Percentiles rank a stretch among this genome's conserved stretches.
These are phyloP conservation scores for Scaptomyza cyrtandrae DNA, from an alignment of 2,888 invertebrate genomes.

Conservation along the genomic window DNA sequence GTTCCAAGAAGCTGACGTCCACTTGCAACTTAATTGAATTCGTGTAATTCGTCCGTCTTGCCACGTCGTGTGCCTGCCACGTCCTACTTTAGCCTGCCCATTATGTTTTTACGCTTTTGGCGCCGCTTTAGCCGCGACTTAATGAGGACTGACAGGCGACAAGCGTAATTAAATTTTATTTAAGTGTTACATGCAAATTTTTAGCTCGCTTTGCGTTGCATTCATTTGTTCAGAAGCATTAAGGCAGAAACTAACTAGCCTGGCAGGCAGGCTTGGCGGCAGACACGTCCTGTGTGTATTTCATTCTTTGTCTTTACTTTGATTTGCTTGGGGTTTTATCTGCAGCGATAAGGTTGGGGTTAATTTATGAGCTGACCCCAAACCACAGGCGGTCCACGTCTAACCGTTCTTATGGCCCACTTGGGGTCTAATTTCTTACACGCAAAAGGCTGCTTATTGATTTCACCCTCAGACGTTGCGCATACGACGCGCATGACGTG, in stretches of 20 bases:
- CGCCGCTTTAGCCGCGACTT: constrained; percentile 37
- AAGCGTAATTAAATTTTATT: constrained; percentile 83
- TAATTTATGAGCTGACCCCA: constrained; percentile 69
- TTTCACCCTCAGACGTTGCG: constrained; percentile 48
- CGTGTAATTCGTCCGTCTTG: constrained; percentile 68
- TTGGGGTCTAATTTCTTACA: constrained; percentile 48
- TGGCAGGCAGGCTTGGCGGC: constrained; percentile 3
- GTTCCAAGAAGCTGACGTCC: constrained; percentile 27
- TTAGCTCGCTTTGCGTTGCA: constrained; percentile 24
- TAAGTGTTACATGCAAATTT: constrained; percentile 81
- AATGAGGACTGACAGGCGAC: constrained; percentile 83
- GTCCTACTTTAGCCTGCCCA: neutral
- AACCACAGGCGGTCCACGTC: constrained; percentile 53
- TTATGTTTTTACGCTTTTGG: constrained; percentile 3
- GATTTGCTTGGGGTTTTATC: constrained; percentile 53
- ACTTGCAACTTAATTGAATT: constrained; percentile 77
- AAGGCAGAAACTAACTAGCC: constrained; percentile 2
- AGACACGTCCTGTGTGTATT: constrained; percentile 20
- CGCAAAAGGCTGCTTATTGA: constrained; percentile 51
- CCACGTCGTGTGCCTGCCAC: constrained; percentile 4
- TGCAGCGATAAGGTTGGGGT: constrained; percentile 6
- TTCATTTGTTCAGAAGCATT: constrained; percentile 13
- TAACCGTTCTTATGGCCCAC: constrained; percentile 20
- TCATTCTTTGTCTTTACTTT: constrained; percentile 45
- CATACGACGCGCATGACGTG: constrained; percentile 50